Base-by-base conservation (phyloP, 2,888 invertebrate species). In the Cotesia congregata region DNA sequence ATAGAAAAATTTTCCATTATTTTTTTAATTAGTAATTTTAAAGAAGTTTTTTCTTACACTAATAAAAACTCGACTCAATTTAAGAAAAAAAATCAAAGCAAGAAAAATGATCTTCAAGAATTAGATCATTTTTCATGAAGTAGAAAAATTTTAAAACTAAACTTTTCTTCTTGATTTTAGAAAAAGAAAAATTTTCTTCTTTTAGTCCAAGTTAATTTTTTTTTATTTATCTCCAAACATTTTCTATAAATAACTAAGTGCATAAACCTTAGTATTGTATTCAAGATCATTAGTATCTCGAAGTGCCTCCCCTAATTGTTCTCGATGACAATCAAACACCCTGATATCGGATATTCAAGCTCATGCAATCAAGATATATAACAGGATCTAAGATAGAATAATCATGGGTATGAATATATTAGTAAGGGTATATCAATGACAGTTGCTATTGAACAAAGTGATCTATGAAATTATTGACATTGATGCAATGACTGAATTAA, bases 261-360 rank as follows among this genome's bases (percentile, higher is more conserved):
- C 12, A 9, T 39, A 39, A 39, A 67, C 67, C 17, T 7, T 12
- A n/a, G 20, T 6, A 70, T 59, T 30, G 50, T 5, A 59, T 70
- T 70, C n/a, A 59, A 9, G 30, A 30, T 70, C 17, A 50, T 50
- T 50, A 50, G 50, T 50, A 9, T 50, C 7, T 50, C 2, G n/a
- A n/a, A 9, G 12, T 6, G 50, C 30, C 12, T 39, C 61, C 38
- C 38, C 61, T 71, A 71, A 71, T 71, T 17, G 60, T 9, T 17
- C 30, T 2, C 12, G 17, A 62, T 39, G 62, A 71, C 62, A 71
- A 62, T 71, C n/a, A 70, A 38, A 30, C 40, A 40, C 68, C 15
- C 17, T 69, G 20, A 12, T 59, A 38, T 39, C 50, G 50, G 12
- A 50, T 12, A 50, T 50, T 50, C 12, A 50, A 50, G 9, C 12